A percentile compares a stretch with the other conserved stretches of the same genome.
Evolutionary conservation across 2,113 vertebrate species (phyloP).

Genomic region (Gymnarchus niloticus): DNA sequence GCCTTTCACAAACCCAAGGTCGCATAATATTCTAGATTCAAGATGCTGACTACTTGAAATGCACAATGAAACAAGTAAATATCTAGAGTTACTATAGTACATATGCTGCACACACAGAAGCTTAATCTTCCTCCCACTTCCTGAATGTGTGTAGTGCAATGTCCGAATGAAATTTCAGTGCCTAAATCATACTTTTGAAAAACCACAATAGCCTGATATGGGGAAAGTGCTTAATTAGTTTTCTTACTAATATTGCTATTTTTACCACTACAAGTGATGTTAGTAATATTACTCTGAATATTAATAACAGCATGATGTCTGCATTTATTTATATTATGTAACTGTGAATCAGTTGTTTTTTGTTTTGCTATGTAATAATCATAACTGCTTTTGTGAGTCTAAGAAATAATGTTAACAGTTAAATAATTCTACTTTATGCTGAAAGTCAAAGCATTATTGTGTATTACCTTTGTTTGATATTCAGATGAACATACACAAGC

Average conservation of each 20-base stretch:
- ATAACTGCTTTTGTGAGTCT: background rate
- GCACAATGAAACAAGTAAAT: background rate
- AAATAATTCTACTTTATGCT: background rate
- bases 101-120: background rate
- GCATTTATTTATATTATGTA: slow-evolving; percentile 18
- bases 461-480: background rate
- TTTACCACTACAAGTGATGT: background rate
- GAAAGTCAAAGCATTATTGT: background rate
- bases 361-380: slow-evolving; percentile 9
- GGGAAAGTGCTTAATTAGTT: slow-evolving; percentile 16
- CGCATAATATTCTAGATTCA: background rate
- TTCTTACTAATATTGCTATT: slow-evolving; percentile 18
- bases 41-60: slow-evolving; percentile 10
- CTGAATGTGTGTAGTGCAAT: background rate
- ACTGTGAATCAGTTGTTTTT: background rate
- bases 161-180: slow-evolving; percentile 17
- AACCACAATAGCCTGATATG: slow-evolving; percentile 20
- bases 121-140: background rate
- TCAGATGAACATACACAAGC: background rate
- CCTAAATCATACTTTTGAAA: slow-evolving; percentile 13
- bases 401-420: background rate
- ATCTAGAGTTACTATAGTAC: background rate
- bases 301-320: slow-evolving; percentile 12
- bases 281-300: slow-evolving; percentile 6
- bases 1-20: too few species aligned